These are phyloP conservation scores for Drosophila repleta DNA, from an alignment of 1,140 invertebrate genomes.

Conservation along the genomic window DNA sequence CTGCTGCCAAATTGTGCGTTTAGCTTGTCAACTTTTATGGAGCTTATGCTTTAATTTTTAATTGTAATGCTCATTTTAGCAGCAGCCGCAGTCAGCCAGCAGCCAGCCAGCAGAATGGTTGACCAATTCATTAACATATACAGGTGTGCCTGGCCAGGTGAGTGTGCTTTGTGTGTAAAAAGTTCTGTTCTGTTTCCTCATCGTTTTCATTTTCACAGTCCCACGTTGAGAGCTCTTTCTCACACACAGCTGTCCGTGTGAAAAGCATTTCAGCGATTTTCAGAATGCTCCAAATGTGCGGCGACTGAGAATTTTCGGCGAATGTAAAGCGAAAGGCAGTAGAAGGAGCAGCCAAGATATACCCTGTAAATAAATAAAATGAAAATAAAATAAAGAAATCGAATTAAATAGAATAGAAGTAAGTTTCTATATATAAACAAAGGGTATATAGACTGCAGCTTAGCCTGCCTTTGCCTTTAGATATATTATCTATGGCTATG, in stretches of 20 bases:
- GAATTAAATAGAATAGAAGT: too few species aligned
- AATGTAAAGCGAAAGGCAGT: conserved; percentile 57
- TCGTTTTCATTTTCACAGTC: conserved; percentile 65
- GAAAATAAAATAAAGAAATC: too few species aligned
- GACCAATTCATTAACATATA: conserved; percentile 76
- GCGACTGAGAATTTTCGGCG: conserved; percentile 69
- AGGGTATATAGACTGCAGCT: too few species aligned
- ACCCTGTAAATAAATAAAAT: conserved; percentile 3
- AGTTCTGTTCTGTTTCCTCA: conserved; percentile 18
- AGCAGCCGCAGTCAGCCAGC: background rate
- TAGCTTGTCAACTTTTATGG: conserved; percentile 68
- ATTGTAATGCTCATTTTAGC: conserved; percentile 57
- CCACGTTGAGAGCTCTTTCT: conserved; percentile 52
- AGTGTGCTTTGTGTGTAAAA: conserved; percentile 3
- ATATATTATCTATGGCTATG: too few species aligned
- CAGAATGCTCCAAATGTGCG: conserved; percentile 55
- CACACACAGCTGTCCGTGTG: conserved; percentile 55
- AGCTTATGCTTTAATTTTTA: conserved; percentile 59
- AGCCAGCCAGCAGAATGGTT: conserved; percentile 43
- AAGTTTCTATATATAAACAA: too few species aligned
- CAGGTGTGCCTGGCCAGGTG: conserved; percentile 23
- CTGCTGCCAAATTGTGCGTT: conserved; percentile 59
- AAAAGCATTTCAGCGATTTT: conserved; percentile 70
- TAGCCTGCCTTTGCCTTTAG: too few species aligned
- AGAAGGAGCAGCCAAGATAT: background rate